phyloP scores from a whole-genome alignment of 1,140 invertebrate species.

The Calephelis virginiensis region DNA sequence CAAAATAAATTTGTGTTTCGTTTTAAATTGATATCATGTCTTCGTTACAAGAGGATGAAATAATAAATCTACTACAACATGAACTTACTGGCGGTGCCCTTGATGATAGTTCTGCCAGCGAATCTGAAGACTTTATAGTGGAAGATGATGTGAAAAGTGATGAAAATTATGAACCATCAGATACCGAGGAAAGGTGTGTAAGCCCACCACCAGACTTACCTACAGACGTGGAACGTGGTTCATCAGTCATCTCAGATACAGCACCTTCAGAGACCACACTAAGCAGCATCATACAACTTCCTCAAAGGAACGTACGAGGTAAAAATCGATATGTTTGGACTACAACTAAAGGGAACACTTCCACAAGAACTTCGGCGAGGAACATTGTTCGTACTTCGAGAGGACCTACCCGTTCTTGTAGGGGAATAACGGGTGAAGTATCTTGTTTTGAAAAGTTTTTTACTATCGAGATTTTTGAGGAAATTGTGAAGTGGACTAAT shows the following conservation, averaged over 20 bases:
- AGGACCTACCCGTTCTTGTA: conserved; percentile 16
- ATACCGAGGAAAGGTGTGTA: no score
- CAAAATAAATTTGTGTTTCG: no score
- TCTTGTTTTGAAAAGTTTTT: conserved; percentile 21
- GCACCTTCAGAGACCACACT: conserved; percentile 2
- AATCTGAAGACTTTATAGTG: no score
- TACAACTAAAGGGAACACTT: conserved; percentile 14
- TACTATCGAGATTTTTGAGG: conserved; percentile 25
- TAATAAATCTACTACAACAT: no score
- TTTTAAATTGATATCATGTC: no score
- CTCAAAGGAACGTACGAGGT: conserved; percentile 17
- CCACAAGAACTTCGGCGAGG: background rate
- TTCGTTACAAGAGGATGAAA: no score
- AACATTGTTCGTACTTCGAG: conserved; percentile 19
- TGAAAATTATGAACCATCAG: no score
- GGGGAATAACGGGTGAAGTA: conserved; percentile 11
- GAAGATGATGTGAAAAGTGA: no score
- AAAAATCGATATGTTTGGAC: conserved; percentile 18
- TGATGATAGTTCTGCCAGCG: no score
- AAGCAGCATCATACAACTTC: conserved; percentile 10
- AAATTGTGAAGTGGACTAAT: conserved; percentile 32
- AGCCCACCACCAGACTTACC: no score
- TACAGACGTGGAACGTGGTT: background rate
- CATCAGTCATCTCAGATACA: background rate
- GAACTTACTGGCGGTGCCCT: no score